A percentile compares a stretch with the other conserved stretches of the same genome.
Evolutionary conservation across 92 coral and sea anemone genomes (phyloP).

Genomic region (Phymanthus crucifer): DNA sequence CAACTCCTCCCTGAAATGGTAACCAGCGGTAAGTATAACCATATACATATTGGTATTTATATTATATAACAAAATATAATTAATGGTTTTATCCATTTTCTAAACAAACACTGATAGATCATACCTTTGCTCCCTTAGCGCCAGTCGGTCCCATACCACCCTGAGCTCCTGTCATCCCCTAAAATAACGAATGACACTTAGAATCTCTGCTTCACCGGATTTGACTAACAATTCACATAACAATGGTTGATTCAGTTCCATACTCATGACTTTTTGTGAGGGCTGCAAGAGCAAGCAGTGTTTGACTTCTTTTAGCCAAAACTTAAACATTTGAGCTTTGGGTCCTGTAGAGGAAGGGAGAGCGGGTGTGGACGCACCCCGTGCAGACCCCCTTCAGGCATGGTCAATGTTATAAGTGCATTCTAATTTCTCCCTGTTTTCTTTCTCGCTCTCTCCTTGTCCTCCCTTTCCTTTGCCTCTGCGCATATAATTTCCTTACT

Average conservation of each 20-base stretch:
- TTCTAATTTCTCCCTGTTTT: background rate
- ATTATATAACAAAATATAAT: too few species aligned
- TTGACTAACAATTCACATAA: background rate
- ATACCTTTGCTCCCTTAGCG: constrained; percentile 20
- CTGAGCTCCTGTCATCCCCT: constrained; percentile 46
- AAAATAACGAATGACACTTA: background rate
- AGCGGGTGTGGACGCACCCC: too few species aligned
- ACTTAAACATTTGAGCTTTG: too few species aligned
- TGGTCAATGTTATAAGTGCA: too few species aligned
- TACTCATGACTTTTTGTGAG: too few species aligned
- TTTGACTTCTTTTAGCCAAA: too few species aligned
- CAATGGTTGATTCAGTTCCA: too few species aligned
- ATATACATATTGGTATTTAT: background rate
- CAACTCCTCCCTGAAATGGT: constrained; percentile 27
- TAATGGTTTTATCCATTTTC: too few species aligned
- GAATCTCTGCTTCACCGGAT: background rate
- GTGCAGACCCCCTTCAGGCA: too few species aligned
- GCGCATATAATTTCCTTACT: constrained; percentile 43
- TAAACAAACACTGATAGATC: too few species aligned
- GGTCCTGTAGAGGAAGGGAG: too few species aligned
- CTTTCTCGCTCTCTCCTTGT: background rate
- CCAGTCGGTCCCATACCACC: constrained; percentile 36
- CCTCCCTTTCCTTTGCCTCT: background rate
- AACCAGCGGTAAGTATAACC: background rate
- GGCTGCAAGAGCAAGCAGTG: too few species aligned